phyloP scores from a whole-genome alignment of 2,797 vertebrate genomes.

The Macrochelys suwanniensis region DNA sequence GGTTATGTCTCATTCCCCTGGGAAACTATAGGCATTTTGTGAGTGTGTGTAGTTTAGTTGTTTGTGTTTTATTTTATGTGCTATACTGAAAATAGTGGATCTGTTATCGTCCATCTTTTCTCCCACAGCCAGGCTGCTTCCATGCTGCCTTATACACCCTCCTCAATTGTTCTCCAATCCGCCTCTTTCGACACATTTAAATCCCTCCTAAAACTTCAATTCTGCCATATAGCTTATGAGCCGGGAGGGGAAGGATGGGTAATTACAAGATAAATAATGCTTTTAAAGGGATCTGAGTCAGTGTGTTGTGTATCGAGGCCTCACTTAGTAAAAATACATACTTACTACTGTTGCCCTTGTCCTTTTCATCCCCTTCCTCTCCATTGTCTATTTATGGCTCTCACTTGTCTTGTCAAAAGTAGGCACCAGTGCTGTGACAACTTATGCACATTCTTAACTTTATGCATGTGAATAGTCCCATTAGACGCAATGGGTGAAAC shows the following conservation, averaged over 20 bases:
- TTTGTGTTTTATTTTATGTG: constrained; percentile 50
- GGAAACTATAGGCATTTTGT: constrained; percentile 53
- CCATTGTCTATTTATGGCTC: background rate
- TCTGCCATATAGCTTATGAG: constrained; percentile 33
- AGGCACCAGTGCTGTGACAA: background rate
- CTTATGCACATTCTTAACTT: background rate
- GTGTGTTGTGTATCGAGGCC: background rate
- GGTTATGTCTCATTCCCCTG: constrained; percentile 47
- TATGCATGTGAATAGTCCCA: background rate
- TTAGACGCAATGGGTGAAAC: background rate
- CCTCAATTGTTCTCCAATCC: constrained; percentile 35
- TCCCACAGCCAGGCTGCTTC: background rate
- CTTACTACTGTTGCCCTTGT: background rate
- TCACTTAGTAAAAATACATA: constrained; percentile 15
- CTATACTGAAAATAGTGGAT: constrained; percentile 17
- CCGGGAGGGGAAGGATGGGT: background rate
- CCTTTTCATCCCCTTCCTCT: background rate
- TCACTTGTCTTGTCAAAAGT: accelerated
- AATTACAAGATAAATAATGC: constrained; percentile 49
- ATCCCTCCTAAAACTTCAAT: constrained; percentile 59
- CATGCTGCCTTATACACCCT: background rate
- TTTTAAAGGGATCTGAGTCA: constrained; percentile 33
- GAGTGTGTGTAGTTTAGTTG: constrained; percentile 38
- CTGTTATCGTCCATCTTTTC: background rate
- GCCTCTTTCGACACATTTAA: constrained; percentile 54